Percentiles rank a stretch among this genome's conserved stretches.
These are phyloP conservation scores for Tangara arthus DNA, from an alignment of 2,797 vertebrate genomes.

Conservation along the genomic window DNA sequence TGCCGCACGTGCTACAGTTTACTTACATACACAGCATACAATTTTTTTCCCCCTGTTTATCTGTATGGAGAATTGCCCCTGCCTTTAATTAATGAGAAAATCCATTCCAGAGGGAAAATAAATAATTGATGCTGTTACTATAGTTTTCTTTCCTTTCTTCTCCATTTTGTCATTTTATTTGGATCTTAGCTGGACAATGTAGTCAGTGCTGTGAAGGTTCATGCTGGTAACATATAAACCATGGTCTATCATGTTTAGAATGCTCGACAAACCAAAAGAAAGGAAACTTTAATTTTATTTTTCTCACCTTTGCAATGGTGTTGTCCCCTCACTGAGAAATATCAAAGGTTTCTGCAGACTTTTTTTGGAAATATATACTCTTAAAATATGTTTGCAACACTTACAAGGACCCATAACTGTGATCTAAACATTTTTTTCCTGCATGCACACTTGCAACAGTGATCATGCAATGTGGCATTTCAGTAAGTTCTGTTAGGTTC, in stretches of 20 bases:
- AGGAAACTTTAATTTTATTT: neutral
- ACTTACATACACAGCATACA: rapidly evolving
- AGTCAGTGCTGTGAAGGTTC: neutral
- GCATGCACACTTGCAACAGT: neutral
- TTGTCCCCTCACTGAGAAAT: neutral
- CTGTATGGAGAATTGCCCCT: neutral
- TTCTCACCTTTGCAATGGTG: neutral
- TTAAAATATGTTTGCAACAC: neutral
- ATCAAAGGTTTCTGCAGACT: neutral
- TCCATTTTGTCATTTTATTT: neutral
- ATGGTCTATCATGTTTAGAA: neutral
- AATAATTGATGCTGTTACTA: rapidly evolving
- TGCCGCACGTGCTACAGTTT: rapidly evolving
- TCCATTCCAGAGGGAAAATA: neutral
- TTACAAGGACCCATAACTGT: neutral
- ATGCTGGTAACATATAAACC: neutral
- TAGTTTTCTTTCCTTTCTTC: neutral
- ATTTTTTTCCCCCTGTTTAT: neutral
- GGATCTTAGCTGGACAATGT: neutral
- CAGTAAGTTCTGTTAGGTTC: neutral
- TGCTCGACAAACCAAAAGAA: neutral
- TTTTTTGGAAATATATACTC: neutral
- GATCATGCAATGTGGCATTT: neutral
- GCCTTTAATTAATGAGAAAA: neutral
- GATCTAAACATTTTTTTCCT: too few relatives aligned